Percentiles rank a stretch among this genome's conserved stretches.
These are phyloP conservation scores for Eugnorisma glareosa DNA, from an alignment of 2,888 invertebrate species.

Conservation along the genomic window DNA sequence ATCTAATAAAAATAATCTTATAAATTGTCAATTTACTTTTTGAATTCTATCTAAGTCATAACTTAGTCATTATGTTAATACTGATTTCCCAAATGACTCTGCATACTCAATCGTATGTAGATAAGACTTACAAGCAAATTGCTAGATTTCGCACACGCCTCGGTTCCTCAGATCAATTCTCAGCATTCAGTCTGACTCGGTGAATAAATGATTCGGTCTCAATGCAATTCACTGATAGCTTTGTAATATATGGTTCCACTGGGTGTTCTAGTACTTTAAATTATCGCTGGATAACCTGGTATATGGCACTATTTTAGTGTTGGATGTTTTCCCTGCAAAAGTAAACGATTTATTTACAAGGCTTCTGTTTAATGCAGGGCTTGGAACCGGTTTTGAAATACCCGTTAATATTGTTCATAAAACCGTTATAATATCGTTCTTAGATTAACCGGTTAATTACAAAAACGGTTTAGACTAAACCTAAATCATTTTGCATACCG, in stretches of 20 bases:
- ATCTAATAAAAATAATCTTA: not conserved
- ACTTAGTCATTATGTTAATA: slow-evolving; percentile 2
- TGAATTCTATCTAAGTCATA: not conserved
- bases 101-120: slow-evolving; percentile 42
- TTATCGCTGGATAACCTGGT: slow-evolving; percentile 26
- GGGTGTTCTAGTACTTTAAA: slow-evolving; percentile 47
- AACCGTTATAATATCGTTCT: too few species aligned
- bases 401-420: too few species aligned
- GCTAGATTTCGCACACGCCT: slow-evolving; percentile 52
- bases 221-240: slow-evolving; percentile 62
- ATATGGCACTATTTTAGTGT: not conserved
- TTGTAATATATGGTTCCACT: slow-evolving; percentile 50
- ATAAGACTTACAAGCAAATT: slow-evolving; percentile 48
- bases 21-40: not conserved
- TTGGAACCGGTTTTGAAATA: too few species aligned
- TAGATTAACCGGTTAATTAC: too few species aligned
- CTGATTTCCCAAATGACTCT: slow-evolving; percentile 9
- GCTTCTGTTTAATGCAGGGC: not conserved
- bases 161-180: slow-evolving; percentile 54
- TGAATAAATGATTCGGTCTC: slow-evolving; percentile 65
- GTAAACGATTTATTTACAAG: not conserved
- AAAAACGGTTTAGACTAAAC: too few species aligned
- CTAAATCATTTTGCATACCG: too few species aligned
- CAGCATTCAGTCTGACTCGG: slow-evolving; percentile 57
- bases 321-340: not conserved